Conservation (phyloP, 2,888 invertebrate genomes). For the Rhopalosiphum nymphaeae region DNA sequence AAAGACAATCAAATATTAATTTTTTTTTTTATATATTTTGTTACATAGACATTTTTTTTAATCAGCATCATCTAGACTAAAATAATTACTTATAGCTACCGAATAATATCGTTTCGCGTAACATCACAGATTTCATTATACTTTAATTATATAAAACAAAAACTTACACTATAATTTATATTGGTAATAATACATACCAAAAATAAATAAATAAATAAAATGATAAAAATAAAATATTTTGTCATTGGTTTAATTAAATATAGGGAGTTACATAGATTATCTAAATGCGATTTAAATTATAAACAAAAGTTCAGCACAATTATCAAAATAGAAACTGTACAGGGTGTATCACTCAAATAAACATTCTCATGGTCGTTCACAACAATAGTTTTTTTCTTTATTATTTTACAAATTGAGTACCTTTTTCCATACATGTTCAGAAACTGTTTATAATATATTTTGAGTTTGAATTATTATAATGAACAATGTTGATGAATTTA, state of each 20-base stretch:
- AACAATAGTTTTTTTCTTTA: background rate
- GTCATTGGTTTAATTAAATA: background rate
- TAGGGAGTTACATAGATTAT: background rate
- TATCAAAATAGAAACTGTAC: slow-evolving; percentile 33
- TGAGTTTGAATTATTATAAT: background rate
- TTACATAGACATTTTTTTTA: slow-evolving; percentile 52
- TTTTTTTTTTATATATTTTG: slow-evolving; percentile 19
- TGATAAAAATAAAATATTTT: slow-evolving; percentile 21
- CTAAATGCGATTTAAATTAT: slow-evolving; percentile 41
- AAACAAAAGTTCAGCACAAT: background rate
- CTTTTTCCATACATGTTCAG: background rate
- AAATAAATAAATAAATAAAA: background rate
- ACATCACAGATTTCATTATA: slow-evolving; percentile 63
- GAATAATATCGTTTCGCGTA: slow-evolving; percentile 58
- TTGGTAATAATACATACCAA: background rate
- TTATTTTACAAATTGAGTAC: background rate
- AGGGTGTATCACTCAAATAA: background rate
- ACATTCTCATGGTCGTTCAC: background rate
- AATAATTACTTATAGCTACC: slow-evolving; percentile 55
- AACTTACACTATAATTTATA: slow-evolving; percentile 46
- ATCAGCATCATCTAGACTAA: slow-evolving; percentile 56
- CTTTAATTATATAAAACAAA: slow-evolving; percentile 60
- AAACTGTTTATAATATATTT: background rate
- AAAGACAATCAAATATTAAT: slow-evolving; percentile 29
- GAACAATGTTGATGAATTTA: background rate